phyloP scores from a whole-genome alignment of 2,113 vertebrate species.

The Sporophila hypoxantha region DNA sequence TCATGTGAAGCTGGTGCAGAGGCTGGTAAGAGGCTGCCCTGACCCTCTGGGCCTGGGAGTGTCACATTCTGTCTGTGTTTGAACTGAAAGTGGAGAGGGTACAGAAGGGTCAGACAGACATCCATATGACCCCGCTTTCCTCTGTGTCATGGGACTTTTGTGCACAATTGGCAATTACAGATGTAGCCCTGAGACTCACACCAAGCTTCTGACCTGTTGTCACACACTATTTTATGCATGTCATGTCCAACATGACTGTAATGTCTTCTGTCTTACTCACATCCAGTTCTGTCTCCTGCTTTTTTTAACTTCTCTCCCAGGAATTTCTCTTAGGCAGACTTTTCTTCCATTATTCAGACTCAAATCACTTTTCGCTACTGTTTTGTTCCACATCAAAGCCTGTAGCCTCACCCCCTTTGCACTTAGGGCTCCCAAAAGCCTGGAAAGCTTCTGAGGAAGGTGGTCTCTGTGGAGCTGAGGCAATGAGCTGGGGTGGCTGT shows the following conservation, averaged over 20 bases:
- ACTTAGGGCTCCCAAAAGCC: not conserved
- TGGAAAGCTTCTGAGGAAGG: not conserved
- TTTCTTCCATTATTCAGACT: not conserved
- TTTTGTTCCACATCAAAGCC: not conserved
- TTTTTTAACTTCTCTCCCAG: not conserved
- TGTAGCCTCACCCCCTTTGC: not conserved
- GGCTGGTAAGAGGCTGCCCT: not conserved
- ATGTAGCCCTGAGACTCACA: not conserved
- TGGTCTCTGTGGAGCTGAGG: not conserved
- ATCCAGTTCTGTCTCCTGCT: not conserved
- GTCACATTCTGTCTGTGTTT: not conserved
- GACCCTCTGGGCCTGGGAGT: accelerated
- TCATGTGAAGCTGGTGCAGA: not conserved
- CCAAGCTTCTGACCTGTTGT: not conserved
- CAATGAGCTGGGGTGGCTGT: not conserved
- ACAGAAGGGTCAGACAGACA: not conserved
- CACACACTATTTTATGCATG: not conserved
- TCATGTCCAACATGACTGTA: not conserved
- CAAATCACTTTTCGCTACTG: not conserved
- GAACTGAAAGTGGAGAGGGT: not conserved
- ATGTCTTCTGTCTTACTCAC: not conserved
- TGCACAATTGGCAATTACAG: not conserved
- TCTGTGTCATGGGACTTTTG: not conserved
- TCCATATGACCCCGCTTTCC: accelerated
- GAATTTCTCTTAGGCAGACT: not conserved